A percentile compares a stretch with the other conserved stretches of the same genome.
phyloP scores from a whole-genome alignment of 2,113 vertebrate species.

The Elachura formosa region DNA sequence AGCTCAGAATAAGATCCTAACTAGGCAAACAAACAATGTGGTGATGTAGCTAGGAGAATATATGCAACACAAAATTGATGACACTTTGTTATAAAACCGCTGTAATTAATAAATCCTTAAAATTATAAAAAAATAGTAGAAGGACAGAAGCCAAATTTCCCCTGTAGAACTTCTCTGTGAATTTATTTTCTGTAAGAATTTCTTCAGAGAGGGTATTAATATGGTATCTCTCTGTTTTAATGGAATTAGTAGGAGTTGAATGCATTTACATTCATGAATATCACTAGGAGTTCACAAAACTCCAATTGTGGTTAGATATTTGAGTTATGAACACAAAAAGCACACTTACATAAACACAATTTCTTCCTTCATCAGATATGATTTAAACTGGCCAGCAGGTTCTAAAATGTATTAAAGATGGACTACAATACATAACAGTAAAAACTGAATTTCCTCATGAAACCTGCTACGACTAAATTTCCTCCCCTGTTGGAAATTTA shows the following conservation, averaged over 20 bases:
- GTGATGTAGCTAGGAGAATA: background rate
- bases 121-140: background rate
- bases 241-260: background rate
- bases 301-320: background rate
- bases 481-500: background rate
- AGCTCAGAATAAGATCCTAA: background rate
- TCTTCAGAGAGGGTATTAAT: background rate
- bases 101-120: background rate
- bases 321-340: background rate
- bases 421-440: background rate
- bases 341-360: background rate
- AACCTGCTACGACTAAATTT: background rate
- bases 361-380: background rate
- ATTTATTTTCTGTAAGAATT: background rate
- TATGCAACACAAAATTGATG: accelerated
- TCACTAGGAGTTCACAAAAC: background rate
- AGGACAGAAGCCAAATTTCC: background rate
- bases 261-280: background rate
- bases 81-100: background rate
- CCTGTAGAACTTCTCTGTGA: background rate
- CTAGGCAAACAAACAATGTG: background rate
- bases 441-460: background rate
- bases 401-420: background rate
- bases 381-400: background rate
- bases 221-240: background rate